Percentiles rank a stretch among this genome's conserved stretches.
Conservation (phyloP, 37 sponge, comb jelly and placozoan species). For the Beroe forskalii region DNA sequence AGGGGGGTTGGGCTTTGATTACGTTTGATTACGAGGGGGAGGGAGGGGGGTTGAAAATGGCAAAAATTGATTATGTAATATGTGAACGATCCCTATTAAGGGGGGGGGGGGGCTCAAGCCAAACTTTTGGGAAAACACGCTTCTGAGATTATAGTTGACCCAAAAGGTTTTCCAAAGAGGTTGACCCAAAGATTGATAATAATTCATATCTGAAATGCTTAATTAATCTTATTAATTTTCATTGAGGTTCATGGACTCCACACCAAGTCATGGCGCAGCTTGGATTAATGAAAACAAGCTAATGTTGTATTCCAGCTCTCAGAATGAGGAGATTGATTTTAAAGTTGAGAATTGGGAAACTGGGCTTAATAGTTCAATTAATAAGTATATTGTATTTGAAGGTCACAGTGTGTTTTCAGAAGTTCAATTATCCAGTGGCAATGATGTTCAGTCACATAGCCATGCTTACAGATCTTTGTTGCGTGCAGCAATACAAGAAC, state of each 20-base stretch:
- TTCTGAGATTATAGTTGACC: no score
- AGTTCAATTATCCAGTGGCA: slow-evolving; percentile 39
- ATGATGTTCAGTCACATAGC: slow-evolving; percentile 62
- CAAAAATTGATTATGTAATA: no score
- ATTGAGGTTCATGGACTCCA: not conserved
- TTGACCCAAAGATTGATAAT: no score
- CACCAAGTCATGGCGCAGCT: not conserved
- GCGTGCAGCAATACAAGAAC: slow-evolving; percentile 43
- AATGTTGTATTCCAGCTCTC: not conserved
- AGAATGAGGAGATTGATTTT: not conserved
- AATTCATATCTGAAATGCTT: no score
- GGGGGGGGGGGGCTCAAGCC: no score
- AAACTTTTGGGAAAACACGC: no score
- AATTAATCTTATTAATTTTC: no score
- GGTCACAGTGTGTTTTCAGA: slow-evolving; percentile 58
- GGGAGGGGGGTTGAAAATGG: no score
- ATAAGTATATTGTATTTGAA: slow-evolving; percentile 51
- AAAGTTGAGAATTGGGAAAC: slow-evolving; percentile 16
- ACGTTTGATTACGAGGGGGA: no score
- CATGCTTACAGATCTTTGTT: slow-evolving; percentile 41
- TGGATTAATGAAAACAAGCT: slow-evolving; percentile 63
- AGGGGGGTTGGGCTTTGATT: no score
- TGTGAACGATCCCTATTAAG: no score
- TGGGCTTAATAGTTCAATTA: not conserved
- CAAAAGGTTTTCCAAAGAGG: no score